These are phyloP conservation scores for Solenopsis invicta DNA, from an alignment of 1,140 invertebrate species.

Conservation along the genomic window DNA sequence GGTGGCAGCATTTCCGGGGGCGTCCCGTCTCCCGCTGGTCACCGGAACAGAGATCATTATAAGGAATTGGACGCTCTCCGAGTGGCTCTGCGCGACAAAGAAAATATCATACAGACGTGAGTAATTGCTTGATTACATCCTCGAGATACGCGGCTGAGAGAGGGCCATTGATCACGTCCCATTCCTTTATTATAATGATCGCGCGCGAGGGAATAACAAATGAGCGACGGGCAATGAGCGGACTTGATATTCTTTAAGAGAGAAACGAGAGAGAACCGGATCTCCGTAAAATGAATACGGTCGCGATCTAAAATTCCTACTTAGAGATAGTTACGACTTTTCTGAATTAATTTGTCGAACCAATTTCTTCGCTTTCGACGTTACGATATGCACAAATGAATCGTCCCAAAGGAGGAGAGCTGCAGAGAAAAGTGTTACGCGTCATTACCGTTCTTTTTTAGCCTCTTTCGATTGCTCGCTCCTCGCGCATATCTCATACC, in stretches of 20 bases:
- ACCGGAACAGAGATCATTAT: slow-evolving; percentile 86
- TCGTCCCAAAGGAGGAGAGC: not conserved
- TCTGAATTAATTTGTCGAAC: not conserved
- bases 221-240: not conserved
- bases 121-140: slow-evolving; percentile 58
- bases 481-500: not conserved
- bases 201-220: slow-evolving; percentile 1
- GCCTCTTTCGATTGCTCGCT: not conserved
- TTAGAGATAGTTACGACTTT: not conserved
- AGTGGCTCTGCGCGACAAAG: slow-evolving; percentile 92
- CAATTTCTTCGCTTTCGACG: slow-evolving; percentile 35
- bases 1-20: slow-evolving; percentile 88
- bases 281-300: not conserved
- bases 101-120: slow-evolving; percentile 92
- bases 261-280: not conserved
- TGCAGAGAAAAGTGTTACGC: not conserved
- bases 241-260: not conserved
- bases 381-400: not conserved
- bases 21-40: slow-evolving; percentile 83
- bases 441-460: not conserved
- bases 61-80: slow-evolving; percentile 91
- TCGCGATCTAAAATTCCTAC: slow-evolving; percentile 4
- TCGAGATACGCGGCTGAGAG: not conserved
- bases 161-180: slow-evolving; percentile 15
- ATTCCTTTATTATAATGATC: slow-evolving; percentile 39